Conservation (phyloP, 2,888 invertebrate genomes). For the Aelia acuminata region DNA sequence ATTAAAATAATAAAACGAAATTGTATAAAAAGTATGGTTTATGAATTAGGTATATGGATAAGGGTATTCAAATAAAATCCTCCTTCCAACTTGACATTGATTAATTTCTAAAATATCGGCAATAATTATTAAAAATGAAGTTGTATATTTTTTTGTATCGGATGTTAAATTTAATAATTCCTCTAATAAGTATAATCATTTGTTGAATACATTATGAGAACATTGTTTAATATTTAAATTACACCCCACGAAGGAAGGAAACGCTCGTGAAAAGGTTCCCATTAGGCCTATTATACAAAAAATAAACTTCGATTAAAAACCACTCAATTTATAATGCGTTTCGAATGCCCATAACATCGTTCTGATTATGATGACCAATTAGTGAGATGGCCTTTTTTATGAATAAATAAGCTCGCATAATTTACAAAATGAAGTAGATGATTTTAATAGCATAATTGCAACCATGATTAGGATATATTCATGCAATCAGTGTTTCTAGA, state of each 20-base stretch:
- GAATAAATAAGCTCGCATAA: slow-evolving; percentile 14
- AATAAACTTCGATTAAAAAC: background rate
- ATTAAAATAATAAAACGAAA: no score
- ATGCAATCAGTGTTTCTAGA: background rate
- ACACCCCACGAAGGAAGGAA: background rate
- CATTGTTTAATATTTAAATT: background rate
- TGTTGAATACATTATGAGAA: background rate
- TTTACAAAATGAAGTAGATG: slow-evolving; percentile 11
- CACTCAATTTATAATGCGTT: background rate
- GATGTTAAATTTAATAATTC: background rate
- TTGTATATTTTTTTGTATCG: background rate
- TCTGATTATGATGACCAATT: background rate
- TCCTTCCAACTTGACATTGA: no score
- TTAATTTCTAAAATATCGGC: no score
- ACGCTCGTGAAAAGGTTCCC: background rate
- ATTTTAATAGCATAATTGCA: background rate
- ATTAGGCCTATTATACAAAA: background rate
- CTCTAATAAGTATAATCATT: slow-evolving; percentile 10
- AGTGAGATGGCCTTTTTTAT: background rate
- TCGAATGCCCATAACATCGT: background rate
- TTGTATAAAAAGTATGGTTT: no score
- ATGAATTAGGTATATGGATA: no score
- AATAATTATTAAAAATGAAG: background rate
- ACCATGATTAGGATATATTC: background rate
- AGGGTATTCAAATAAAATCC: no score